phyloP scores from a whole-genome alignment of 2,113 vertebrate species.

The Gadus macrocephalus region DNA sequence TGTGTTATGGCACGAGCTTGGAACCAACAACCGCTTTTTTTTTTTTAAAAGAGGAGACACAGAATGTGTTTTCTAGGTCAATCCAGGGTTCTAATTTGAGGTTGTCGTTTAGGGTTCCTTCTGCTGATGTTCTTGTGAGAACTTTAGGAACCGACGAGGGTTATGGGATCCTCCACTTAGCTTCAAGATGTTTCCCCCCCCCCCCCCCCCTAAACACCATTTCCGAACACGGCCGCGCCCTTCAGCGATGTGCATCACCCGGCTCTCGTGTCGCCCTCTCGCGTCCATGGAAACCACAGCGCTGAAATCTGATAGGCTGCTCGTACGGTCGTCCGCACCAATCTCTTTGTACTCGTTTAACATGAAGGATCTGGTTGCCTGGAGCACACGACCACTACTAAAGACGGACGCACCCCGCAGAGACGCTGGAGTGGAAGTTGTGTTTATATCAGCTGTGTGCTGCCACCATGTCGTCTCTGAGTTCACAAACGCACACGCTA shows the following conservation, averaged over 20 bases:
- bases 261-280: slow-evolving; percentile 40
- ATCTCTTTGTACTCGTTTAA: slow-evolving; percentile 63
- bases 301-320: slow-evolving; percentile 52
- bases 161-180: too few species aligned
- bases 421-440: slow-evolving; percentile 37
- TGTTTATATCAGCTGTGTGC: slow-evolving; percentile 43
- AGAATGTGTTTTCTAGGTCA: too few species aligned
- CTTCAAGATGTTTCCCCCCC: too few species aligned
- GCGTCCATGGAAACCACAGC: slow-evolving; percentile 55
- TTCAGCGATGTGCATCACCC: slow-evolving; percentile 34
- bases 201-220: too few species aligned
- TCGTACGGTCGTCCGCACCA: slow-evolving; percentile 34
- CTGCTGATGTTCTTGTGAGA: too few species aligned
- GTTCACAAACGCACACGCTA: slow-evolving; percentile 23
- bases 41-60: too few species aligned
- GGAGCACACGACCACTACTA: slow-evolving; percentile 35
- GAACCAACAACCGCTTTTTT: too few species aligned
- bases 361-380: slow-evolving; percentile 58
- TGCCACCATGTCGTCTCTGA: slow-evolving; percentile 26
- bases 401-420: slow-evolving; percentile 6
- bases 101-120: too few species aligned
- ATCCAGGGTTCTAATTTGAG: too few species aligned
- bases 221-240: slow-evolving; percentile 30
- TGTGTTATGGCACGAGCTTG: too few species aligned
- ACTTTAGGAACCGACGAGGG: too few species aligned